A percentile compares a stretch with the other conserved stretches of the same genome.
Conservation (phyloP, 2,888 invertebrate species). For the Chesias legatella region DNA sequence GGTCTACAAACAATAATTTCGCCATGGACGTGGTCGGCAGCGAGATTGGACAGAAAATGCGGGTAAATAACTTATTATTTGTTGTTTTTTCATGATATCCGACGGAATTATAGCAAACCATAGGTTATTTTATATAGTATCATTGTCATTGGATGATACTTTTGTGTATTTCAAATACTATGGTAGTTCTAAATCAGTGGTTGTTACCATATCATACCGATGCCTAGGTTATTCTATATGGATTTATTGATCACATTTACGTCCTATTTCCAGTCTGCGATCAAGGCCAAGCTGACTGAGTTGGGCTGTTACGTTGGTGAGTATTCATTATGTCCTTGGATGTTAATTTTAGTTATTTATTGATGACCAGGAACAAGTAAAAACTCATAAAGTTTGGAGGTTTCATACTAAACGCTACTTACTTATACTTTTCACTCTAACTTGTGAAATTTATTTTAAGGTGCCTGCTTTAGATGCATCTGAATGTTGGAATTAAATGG, state of each 20-base stretch:
- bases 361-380: too few relatives aligned
- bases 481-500: too few relatives aligned
- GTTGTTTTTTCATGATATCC: slow-evolving; percentile 31
- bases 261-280: slow-evolving; percentile 87
- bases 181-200: background rate
- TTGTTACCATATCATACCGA: background rate
- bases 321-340: slow-evolving; percentile 48
- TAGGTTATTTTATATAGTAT: background rate
- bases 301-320: slow-evolving; percentile 95
- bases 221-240: background rate
- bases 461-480: too few relatives aligned
- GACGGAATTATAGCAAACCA: background rate
- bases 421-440: too few relatives aligned
- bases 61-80: slow-evolving; percentile 78
- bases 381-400: too few relatives aligned
- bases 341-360: too few relatives aligned
- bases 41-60: slow-evolving; percentile 93
- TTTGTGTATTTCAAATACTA: background rate
- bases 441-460: too few relatives aligned
- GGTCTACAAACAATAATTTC: slow-evolving; percentile 29
- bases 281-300: slow-evolving; percentile 96
- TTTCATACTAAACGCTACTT: too few relatives aligned
- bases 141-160: background rate
- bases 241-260: slow-evolving; percentile 15
- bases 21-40: slow-evolving; percentile 89